Evolutionary conservation across 1,140 invertebrate genomes (phyloP), one percentile per base, ranked within the genome.

Genomic region (Coenobita brevimanus): DNA sequence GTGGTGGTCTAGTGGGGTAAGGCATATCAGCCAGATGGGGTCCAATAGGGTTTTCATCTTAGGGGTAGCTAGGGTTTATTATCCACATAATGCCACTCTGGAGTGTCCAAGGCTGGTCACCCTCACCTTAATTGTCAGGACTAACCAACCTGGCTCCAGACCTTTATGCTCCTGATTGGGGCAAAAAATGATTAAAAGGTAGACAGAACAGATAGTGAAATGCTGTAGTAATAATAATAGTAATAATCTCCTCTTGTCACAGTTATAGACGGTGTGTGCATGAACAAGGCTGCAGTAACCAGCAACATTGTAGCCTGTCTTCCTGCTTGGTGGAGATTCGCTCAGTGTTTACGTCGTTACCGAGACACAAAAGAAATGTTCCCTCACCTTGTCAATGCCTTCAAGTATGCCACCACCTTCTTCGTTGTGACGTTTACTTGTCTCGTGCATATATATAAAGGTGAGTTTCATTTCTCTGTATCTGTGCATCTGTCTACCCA

Each of bases 371-470:
- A 94, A 90, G 97, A 99, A 91, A 96, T 96, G 0, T 99, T 99
- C 93, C 98, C 98, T 0, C 98, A 99, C 93, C 93, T 98, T 50
- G 97, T 97, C 0, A 99, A 99, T 93, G 99, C 99, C 27, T 98
- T 97, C 71, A 99, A 99, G 94, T 99, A 99, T 93, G 97, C 98
- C 0, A 99, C 98, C 0, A 98, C 98, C 0, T 99, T 99, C 93
- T 95, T 99, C 83, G 98, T 99, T 3, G 97, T 99, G 3, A 94
- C 97, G 30, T 97, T 98, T 92, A 94, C 96, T 4, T 96, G 97
- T 0, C 92, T 99, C 10, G 82, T 60, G 3, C 30, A 82, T 6
- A 8, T 94, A 93, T 80, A 93, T 94, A 90, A 94, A 95, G 91
- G 93, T 93, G 93, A 93, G 96, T 96, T 92, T 92, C 36, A 21